These are phyloP conservation scores for Spodoptera exigua DNA, from an alignment of 2,888 invertebrate species.

Conservation along the genomic window DNA sequence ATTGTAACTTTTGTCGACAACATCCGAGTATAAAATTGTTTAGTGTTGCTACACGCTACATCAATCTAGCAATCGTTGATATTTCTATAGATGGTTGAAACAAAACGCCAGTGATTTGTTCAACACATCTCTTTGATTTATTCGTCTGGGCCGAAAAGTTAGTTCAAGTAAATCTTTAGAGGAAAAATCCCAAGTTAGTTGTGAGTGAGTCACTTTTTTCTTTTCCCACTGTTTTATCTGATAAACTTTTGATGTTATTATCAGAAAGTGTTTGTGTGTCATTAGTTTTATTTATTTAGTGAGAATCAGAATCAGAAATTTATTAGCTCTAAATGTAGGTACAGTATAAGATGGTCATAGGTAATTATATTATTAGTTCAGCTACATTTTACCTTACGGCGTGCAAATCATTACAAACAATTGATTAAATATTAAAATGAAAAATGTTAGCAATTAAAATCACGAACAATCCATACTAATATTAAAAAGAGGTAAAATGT, in stretches of 20 bases:
- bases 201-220: conserved; percentile 40
- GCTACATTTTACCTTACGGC: too few relatives aligned
- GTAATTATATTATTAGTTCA: too few relatives aligned
- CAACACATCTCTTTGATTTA: conserved; percentile 81
- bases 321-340: too few relatives aligned
- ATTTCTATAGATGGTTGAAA: conserved; percentile 48
- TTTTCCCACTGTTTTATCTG: conserved; percentile 21
- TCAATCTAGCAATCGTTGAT: conserved; percentile 70
- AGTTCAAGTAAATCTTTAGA: conserved; percentile 43
- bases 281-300: too few relatives aligned
- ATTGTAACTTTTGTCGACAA: conserved; percentile 83
- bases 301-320: too few relatives aligned
- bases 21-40: conserved; percentile 81
- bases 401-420: too few relatives aligned
- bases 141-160: conserved; percentile 70
- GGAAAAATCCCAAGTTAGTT: conserved; percentile 27
- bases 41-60: conserved; percentile 72
- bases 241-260: neutral
- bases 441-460: too few relatives aligned
- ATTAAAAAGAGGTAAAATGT: too few relatives aligned
- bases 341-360: too few relatives aligned
- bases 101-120: conserved; percentile 73
- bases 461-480: too few relatives aligned
- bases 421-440: too few relatives aligned
- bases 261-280: too few relatives aligned